phyloP scores from a whole-genome alignment of 2,113 vertebrate species.

The Dolichallabes microphthalmus region DNA sequence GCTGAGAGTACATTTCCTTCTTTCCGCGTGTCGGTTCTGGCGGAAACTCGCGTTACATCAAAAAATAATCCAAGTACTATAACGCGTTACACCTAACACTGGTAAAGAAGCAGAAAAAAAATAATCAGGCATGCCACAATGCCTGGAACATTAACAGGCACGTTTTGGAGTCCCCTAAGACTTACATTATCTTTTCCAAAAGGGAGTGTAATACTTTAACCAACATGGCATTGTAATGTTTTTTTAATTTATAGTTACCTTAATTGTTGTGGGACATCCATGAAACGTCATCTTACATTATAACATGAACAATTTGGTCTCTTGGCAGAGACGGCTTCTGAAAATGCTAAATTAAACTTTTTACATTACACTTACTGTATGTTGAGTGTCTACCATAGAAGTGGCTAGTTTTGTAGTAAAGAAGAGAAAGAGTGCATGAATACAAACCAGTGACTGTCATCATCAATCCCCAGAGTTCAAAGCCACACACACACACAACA shows the following conservation, averaged over 20 bases:
- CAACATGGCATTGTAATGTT: background rate
- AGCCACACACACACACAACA: background rate
- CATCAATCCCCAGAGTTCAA: background rate
- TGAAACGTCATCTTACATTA: too few relatives aligned
- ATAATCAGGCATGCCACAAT: too few relatives aligned
- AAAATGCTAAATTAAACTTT: background rate
- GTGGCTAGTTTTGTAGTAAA: background rate
- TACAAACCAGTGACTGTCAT: too few relatives aligned
- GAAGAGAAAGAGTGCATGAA: background rate
- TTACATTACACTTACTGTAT: background rate
- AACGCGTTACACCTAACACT: too few relatives aligned
- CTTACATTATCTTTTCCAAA: too few relatives aligned
- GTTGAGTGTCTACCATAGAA: background rate
- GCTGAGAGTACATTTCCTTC: too few relatives aligned
- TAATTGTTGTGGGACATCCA: background rate
- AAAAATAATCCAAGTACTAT: too few relatives aligned
- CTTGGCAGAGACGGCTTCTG: background rate
- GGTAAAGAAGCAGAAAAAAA: too few relatives aligned
- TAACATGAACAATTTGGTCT: background rate
- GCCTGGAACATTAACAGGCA: too few relatives aligned
- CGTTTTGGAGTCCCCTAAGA: too few relatives aligned
- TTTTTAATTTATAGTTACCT: background rate
- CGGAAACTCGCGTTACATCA: too few relatives aligned
- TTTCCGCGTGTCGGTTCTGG: too few relatives aligned
- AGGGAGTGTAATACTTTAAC: background rate